Evolutionary conservation across 2,113 vertebrate species (phyloP).

Genomic region (pig (Sus scrofa)): T2T-Sscrofa CM000812.6:150938501-150939000

Average conservation of each 20-base stretch:
- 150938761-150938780: rapidly evolving
- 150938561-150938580: not conserved
- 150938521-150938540: too few species aligned
- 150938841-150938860: not conserved
- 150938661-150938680: rapidly evolving
- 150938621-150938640: too few species aligned
- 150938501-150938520: too few species aligned
- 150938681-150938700: not conserved
- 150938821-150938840: not conserved
- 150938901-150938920: not conserved
- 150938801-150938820: rapidly evolving
- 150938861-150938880: not conserved
- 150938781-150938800: not conserved
- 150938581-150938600: not conserved
- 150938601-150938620: too few species aligned
- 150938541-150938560: rapidly evolving
- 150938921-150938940: too few species aligned
- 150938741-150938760: too few species aligned
- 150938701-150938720: not conserved
- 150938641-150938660: rapidly evolving
- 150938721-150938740: not conserved
- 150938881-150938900: not conserved
- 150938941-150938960: not conserved
- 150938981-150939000: not conserved
- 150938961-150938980: not conserved